A percentile compares a stretch with the other conserved stretches of the same genome.
Evolutionary conservation across 1,140 invertebrate species (phyloP).

Genomic region (Brachionus calyciflorus): DNA sequence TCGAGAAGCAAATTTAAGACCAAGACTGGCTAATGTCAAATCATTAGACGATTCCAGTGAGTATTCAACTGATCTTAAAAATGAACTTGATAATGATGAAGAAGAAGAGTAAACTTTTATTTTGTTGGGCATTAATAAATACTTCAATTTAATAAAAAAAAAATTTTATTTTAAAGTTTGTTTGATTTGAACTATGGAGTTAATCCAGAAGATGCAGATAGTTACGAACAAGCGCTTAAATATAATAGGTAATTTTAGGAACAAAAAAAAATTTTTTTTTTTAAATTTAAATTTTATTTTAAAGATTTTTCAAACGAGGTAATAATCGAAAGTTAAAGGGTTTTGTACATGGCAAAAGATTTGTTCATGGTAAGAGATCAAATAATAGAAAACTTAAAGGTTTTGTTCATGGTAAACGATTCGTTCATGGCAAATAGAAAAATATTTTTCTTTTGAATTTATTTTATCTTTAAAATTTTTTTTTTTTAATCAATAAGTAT

Average conservation of each 20-base stretch:
- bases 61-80: neutral
- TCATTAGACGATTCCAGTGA: neutral
- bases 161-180: neutral
- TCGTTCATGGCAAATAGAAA: constrained; percentile 44
- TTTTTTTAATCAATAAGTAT: no score
- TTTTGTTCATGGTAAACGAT: constrained; percentile 45
- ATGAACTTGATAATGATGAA: neutral
- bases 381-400: constrained; percentile 13
- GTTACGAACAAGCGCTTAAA: neutral
- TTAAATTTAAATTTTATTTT: neutral
- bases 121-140: no score
- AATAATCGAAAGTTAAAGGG: neutral
- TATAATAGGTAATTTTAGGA: neutral
- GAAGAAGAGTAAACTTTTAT: neutral
- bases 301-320: neutral
- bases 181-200: neutral
- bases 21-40: neutral
- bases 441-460: neutral
- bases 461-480: neutral
- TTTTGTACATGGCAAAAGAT: constrained; percentile 45
- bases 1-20: neutral
- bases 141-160: neutral
- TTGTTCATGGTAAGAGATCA: constrained; percentile 40
- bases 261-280: neutral
- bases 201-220: neutral